Evolutionary conservation across 92 coral and sea anemone genomes (phyloP).

Genomic region (Parazoanthus darwini): DNA sequence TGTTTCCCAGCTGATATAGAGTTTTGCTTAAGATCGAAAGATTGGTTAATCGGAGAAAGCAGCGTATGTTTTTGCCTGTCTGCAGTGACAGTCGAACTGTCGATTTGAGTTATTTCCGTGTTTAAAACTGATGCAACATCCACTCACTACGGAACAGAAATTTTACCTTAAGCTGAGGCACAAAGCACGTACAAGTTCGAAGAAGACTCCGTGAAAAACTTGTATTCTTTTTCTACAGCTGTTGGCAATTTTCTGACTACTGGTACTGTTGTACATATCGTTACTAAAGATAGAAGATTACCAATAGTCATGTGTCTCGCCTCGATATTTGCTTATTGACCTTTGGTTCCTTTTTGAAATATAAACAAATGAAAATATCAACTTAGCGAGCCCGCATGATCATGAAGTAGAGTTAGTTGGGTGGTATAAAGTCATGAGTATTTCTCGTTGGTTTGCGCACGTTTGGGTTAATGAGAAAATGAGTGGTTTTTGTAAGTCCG

Average conservation of each 20-base stretch:
- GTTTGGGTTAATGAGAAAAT: background rate
- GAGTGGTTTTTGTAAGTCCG: background rate
- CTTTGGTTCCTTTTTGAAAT: background rate
- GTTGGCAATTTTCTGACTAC: background rate
- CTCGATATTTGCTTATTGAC: background rate
- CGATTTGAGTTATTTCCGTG: background rate
- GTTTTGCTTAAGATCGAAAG: background rate
- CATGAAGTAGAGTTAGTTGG: background rate
- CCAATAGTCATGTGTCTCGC: background rate
- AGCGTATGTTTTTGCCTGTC: background rate
- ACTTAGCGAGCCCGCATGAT: background rate
- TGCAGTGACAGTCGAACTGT: background rate
- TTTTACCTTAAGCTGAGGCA: background rate
- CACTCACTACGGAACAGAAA: background rate
- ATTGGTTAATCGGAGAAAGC: too few species aligned
- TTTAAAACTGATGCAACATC: background rate
- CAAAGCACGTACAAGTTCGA: background rate
- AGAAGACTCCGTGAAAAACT: background rate
- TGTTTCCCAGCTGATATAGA: conserved; percentile 14
- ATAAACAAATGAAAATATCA: background rate
- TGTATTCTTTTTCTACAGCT: background rate
- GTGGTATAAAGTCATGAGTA: background rate
- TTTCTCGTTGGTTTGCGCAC: background rate
- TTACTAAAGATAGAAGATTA: background rate
- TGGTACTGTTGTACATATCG: background rate